Percentiles rank a stretch among this genome's conserved stretches.
phyloP scores from a whole-genome alignment of 2,797 vertebrate species.

The Prionace glauca region DNA sequence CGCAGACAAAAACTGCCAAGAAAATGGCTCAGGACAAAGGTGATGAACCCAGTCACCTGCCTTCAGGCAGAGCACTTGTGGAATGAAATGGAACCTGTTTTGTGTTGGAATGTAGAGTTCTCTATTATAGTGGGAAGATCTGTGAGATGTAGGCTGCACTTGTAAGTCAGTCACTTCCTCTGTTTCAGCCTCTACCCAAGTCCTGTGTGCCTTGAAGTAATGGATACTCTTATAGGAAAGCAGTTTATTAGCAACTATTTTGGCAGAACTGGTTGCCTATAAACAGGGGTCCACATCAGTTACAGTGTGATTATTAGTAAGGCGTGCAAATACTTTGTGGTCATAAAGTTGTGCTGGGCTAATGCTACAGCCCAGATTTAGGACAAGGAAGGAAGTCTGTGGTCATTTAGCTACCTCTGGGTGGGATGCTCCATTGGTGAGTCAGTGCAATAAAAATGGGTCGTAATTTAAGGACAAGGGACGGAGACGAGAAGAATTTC shows the following conservation, averaged over 20 bases:
- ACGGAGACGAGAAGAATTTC: too few relatives aligned
- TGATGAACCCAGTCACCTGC: too few relatives aligned
- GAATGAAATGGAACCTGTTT: neutral
- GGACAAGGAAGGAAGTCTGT: slow-evolving; percentile 53
- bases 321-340: neutral
- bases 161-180: neutral
- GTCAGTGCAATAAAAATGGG: too few relatives aligned
- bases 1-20: too few relatives aligned
- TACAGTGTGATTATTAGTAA: neutral
- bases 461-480: too few relatives aligned
- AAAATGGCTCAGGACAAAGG: too few relatives aligned
- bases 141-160: neutral
- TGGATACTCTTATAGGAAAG: neutral
- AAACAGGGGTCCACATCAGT: neutral
- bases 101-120: neutral
- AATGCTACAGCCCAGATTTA: slow-evolving; percentile 55
- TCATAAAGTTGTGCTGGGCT: neutral
- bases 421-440: too few relatives aligned
- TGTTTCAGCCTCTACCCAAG: neutral
- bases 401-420: slow-evolving; percentile 55
- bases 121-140: neutral
- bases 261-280: neutral
- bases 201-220: neutral
- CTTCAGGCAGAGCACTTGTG: too few relatives aligned
- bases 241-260: neutral